Evolutionary conservation across 2,888 invertebrate genomes (phyloP).

Genomic region (Axea sp.): DNA sequence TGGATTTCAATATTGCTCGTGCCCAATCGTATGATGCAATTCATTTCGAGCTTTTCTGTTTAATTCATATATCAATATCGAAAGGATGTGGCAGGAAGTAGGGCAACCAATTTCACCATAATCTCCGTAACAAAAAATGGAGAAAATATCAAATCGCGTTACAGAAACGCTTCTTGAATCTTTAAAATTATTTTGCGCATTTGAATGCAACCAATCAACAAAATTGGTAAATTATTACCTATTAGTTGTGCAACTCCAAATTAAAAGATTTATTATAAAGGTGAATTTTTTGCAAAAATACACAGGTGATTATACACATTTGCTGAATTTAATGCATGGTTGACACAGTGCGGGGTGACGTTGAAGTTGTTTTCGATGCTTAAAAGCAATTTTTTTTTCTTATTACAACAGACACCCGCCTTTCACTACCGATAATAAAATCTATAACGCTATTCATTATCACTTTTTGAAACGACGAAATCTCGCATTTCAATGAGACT

Average conservation of each 20-base stretch:
- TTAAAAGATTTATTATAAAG: slow-evolving; percentile 25
- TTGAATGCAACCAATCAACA: slow-evolving; percentile 1
- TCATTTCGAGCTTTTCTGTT: slow-evolving; percentile 24
- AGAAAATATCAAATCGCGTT: neutral
- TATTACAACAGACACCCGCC: neutral
- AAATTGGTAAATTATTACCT: slow-evolving; percentile 2
- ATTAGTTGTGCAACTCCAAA: slow-evolving; percentile 16
- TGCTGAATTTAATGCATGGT: slow-evolving; percentile 9
- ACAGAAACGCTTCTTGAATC: neutral
- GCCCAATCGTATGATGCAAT: slow-evolving; percentile 5
- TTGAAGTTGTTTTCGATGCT: slow-evolving; percentile 11
- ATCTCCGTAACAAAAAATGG: slow-evolving; percentile 13
- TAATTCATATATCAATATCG: slow-evolving; percentile 24
- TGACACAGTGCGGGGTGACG: neutral
- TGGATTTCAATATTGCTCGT: slow-evolving; percentile 38
- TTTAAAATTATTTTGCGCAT: neutral
- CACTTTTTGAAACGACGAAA: neutral
- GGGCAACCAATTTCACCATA: slow-evolving; percentile 11
- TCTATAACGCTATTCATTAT: neutral
- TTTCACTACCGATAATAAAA: slow-evolving; percentile 4
- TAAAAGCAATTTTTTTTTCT: slow-evolving; percentile 9
- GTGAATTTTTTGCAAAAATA: slow-evolving; percentile 11
- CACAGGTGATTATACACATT: slow-evolving; percentile 14
- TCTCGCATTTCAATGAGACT: neutral
- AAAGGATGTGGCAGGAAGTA: slow-evolving; percentile 1